A percentile compares a stretch with the other conserved stretches of the same genome.
phyloP scores from a whole-genome alignment of 2,888 invertebrate genomes.

The Thumatha senex region DNA sequence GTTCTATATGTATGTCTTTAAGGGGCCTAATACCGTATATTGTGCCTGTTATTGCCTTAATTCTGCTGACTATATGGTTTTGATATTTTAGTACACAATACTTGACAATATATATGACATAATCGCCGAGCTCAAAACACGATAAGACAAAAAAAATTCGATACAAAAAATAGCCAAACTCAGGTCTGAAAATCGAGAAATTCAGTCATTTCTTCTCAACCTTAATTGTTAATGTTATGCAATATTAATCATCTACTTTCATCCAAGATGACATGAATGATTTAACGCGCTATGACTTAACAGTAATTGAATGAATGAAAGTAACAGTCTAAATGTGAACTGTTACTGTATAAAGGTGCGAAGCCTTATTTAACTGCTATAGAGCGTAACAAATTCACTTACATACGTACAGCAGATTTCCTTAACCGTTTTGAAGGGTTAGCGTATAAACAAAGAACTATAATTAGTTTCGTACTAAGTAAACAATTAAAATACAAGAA shows the following conservation, averaged over 20 bases:
- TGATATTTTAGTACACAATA: too few relatives aligned
- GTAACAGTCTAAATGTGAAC: constrained; percentile 14
- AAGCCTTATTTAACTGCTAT: constrained; percentile 8
- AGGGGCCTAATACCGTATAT: too few relatives aligned
- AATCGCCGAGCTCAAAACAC: too few relatives aligned
- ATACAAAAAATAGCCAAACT: too few relatives aligned
- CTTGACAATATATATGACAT: too few relatives aligned
- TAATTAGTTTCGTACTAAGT: neutral
- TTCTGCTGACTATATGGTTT: too few relatives aligned
- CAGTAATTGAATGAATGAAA: constrained; percentile 18
- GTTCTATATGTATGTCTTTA: too few relatives aligned
- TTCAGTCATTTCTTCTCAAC: too few relatives aligned
- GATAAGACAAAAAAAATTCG: too few relatives aligned
- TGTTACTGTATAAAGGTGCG: constrained; percentile 1
- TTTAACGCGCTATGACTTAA: neutral
- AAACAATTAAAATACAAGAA: neutral
- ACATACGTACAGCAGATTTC: constrained; percentile 1
- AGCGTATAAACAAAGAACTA: neutral
- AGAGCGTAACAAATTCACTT: constrained; percentile 7
- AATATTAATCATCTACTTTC: neutral
- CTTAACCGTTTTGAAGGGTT: constrained; percentile 1
- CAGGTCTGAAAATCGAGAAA: too few relatives aligned
- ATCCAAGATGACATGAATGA: neutral
- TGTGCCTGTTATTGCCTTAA: too few relatives aligned
- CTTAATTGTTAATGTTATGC: too few relatives aligned